phyloP scores from a whole-genome alignment of 2,797 vertebrate genomes.

The Sitta carolinensis region DNA sequence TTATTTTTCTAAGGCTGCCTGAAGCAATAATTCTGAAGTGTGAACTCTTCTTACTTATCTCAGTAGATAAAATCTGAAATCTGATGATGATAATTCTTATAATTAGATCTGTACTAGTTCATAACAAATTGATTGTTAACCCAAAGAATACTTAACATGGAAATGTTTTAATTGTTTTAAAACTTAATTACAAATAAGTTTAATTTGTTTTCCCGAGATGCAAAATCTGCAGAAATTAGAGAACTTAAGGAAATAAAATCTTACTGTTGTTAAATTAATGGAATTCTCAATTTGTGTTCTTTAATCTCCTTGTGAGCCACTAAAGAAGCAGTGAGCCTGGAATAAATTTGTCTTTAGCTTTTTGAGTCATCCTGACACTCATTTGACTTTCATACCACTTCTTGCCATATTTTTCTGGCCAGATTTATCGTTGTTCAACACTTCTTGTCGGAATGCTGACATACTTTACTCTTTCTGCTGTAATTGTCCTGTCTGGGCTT shows the following conservation, averaged over 20 bases:
- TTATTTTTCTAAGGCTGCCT: neutral
- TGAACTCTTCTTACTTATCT: slow-evolving; percentile 1
- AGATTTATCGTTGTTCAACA: neutral
- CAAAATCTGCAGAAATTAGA: neutral
- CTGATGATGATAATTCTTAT: slow-evolving; percentile 12
- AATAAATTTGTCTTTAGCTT: neutral
- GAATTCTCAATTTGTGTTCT: neutral
- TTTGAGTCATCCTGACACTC: neutral
- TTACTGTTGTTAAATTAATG: neutral
- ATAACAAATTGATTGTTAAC: neutral
- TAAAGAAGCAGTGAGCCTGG: neutral
- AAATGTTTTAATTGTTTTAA: slow-evolving; percentile 5
- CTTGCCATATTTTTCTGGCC: neutral
- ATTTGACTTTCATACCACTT: neutral
- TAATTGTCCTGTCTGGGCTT: neutral
- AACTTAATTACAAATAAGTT: neutral
- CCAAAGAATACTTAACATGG: neutral
- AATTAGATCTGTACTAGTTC: neutral
- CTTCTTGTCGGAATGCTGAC: neutral
- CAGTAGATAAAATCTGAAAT: slow-evolving; percentile 15
- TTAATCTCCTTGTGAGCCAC: neutral
- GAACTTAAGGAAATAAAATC: neutral
- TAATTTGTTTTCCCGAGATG: neutral
- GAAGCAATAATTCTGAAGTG: slow-evolving; percentile 5
- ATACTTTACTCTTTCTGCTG: neutral